Conservation (phyloP, 2,888 invertebrate species). For the Lasioglossum zephyrum region DNA sequence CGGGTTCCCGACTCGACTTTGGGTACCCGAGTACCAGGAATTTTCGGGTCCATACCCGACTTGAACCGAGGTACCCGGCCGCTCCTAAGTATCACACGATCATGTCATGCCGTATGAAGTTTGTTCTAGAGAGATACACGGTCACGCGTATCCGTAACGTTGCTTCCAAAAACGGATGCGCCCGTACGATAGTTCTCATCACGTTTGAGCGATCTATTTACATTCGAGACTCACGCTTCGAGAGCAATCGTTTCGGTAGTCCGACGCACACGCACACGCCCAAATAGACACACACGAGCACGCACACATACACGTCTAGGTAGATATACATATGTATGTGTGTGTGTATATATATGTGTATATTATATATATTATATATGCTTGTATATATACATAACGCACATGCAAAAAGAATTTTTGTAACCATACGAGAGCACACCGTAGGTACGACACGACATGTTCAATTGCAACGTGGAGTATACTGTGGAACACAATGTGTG, state of each 20-base stretch:
- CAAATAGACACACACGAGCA: not conserved
- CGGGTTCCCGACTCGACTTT: no score
- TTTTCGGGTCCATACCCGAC: no score
- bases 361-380: no score
- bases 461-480: constrained; percentile 10
- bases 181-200: not conserved
- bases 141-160: not conserved
- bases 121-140: not conserved
- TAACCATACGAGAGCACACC: not conserved
- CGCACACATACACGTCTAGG: no score
- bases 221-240: not conserved
- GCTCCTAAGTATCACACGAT: not conserved
- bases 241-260: not conserved
- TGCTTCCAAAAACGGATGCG: not conserved
- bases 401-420: not conserved
- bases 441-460: not conserved
- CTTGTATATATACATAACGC: not conserved
- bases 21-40: no score
- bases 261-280: not conserved
- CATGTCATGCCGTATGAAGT: not conserved
- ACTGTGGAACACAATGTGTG: constrained; percentile 62
- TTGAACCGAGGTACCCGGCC: no score
- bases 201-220: not conserved
- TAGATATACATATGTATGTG: no score
- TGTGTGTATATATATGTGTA: no score